Evolutionary conservation across 2,888 invertebrate species (phyloP).

Genomic region (Chesias legatella): DNA sequence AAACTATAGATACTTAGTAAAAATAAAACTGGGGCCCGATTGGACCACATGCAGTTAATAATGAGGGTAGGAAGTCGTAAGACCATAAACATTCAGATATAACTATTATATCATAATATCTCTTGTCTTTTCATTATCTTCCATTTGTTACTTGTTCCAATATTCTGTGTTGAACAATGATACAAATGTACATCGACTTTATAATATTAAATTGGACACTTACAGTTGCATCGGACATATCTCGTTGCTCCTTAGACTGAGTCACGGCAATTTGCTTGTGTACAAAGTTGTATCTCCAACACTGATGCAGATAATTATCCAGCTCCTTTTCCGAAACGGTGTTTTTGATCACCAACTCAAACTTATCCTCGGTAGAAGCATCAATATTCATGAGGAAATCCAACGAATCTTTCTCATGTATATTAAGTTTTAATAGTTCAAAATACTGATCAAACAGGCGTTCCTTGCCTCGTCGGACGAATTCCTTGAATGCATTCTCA

Average conservation of each 20-base stretch:
- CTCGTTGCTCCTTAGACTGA: conserved; percentile 26
- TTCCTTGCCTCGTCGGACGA: conserved; percentile 63
- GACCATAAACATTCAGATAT: no score
- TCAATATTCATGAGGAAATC: conserved; percentile 57
- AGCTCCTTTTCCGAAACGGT: conserved; percentile 60
- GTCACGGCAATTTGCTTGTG: conserved; percentile 41
- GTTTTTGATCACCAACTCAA: conserved; percentile 54
- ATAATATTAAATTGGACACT: no score
- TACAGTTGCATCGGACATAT: conserved; percentile 43
- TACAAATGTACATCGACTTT: no score
- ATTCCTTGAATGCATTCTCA: conserved; percentile 64
- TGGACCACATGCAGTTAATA: no score
- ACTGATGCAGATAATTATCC: conserved; percentile 63
- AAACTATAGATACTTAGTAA: no score
- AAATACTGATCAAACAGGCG: conserved; percentile 59
- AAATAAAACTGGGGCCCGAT: no score
- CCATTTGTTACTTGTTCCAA: no score
- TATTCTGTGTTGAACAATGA: no score
- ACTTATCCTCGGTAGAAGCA: conserved; percentile 66
- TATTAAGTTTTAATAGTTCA: conserved; percentile 36
- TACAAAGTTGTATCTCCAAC: conserved; percentile 65
- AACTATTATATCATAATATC: no score
- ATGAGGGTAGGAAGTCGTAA: no score
- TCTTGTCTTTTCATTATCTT: no score
- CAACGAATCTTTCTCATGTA: conserved; percentile 39